phyloP scores from a whole-genome alignment of 2,888 invertebrate genomes.

The Mactromeris polynyma region DNA sequence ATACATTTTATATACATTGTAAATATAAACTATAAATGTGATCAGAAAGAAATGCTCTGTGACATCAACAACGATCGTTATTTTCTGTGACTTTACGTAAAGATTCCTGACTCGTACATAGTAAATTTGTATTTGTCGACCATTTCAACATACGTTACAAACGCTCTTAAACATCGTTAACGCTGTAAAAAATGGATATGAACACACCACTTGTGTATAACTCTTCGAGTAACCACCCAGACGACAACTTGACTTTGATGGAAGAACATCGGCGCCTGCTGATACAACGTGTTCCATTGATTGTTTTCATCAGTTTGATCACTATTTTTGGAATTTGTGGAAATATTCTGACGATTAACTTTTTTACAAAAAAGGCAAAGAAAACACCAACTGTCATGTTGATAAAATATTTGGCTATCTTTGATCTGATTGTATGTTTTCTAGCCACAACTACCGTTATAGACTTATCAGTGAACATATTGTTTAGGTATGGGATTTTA shows the following conservation, averaged over 20 bases:
- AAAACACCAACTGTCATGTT: constrained; percentile 44
- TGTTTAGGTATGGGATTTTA: constrained; percentile 22
- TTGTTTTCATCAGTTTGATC: constrained; percentile 23
- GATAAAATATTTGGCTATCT: constrained; percentile 42
- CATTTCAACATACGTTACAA: too few relatives aligned
- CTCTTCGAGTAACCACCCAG: background rate
- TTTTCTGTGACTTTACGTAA: too few relatives aligned
- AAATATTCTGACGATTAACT: constrained; percentile 52
- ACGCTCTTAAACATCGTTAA: too few relatives aligned
- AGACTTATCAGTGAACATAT: constrained; percentile 47
- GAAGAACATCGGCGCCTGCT: background rate
- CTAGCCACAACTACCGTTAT: constrained; percentile 39
- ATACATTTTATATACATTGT: too few relatives aligned
- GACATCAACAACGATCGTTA: too few relatives aligned
- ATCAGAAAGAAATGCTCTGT: too few relatives aligned
- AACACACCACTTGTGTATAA: background rate
- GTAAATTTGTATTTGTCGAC: too few relatives aligned
- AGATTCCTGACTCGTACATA: too few relatives aligned
- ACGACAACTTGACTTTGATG: background rate
- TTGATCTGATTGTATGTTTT: constrained; percentile 51
- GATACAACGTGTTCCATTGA: constrained; percentile 29
- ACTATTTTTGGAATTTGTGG: constrained; percentile 44
- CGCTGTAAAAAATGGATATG: background rate
- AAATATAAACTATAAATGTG: too few relatives aligned
- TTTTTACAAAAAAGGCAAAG: constrained; percentile 29